These are phyloP conservation scores for Heliconius nattereri DNA, from an alignment of 1,140 invertebrate genomes.

Conservation along the genomic window DNA sequence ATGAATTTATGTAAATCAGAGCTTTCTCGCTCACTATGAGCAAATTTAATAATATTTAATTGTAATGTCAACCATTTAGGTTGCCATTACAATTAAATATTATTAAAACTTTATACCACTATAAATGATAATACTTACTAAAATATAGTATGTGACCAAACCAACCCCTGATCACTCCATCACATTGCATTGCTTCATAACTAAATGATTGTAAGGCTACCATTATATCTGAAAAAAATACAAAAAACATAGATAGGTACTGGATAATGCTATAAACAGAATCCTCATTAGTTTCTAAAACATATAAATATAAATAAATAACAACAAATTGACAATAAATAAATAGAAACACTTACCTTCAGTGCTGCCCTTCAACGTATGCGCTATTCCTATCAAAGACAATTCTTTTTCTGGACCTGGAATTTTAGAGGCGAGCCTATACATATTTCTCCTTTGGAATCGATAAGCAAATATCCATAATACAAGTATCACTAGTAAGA, in stretches of 20 bases:
- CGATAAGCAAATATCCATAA: slow-evolving; percentile 53
- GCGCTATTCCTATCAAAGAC: slow-evolving; percentile 57
- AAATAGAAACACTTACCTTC: slow-evolving; percentile 46
- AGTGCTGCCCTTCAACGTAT: slow-evolving; percentile 48
- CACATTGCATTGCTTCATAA: slow-evolving; percentile 46
- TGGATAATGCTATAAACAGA: neutral
- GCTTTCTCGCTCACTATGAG: too few relatives aligned
- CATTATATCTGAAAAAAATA: slow-evolving; percentile 50
- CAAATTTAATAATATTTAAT: too few relatives aligned
- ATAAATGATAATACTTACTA: slow-evolving; percentile 35
- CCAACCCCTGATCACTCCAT: slow-evolving; percentile 49
- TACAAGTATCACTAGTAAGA: slow-evolving; percentile 43
- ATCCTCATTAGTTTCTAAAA: neutral
- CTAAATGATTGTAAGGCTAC: slow-evolving; percentile 41
- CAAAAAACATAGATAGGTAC: neutral
- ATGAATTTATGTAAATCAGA: too few relatives aligned
- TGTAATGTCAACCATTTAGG: too few relatives aligned
- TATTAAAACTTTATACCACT: neutral
- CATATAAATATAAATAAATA: neutral
- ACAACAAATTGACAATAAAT: neutral
- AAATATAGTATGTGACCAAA: slow-evolving; percentile 51
- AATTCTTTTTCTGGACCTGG: slow-evolving; percentile 38
- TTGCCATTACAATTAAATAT: neutral
- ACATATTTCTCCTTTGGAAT: slow-evolving; percentile 58
- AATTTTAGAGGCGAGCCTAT: slow-evolving; percentile 51